A percentile compares a stretch with the other conserved stretches of the same genome.
phyloP scores from a whole-genome alignment of 2,888 invertebrate species.

The Rosalia funebris region DNA sequence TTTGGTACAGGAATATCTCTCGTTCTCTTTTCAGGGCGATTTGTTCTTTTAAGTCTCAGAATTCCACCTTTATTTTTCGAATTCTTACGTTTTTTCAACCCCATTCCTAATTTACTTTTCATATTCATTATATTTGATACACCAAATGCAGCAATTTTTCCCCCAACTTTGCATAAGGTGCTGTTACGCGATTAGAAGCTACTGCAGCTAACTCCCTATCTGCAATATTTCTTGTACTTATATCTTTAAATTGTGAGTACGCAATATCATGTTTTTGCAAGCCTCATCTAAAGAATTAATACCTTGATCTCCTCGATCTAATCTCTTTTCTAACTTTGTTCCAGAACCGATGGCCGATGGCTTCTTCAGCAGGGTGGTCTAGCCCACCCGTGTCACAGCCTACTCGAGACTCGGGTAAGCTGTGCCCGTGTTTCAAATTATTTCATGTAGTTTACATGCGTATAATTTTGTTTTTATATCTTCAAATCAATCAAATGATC shows the following conservation, averaged over 20 bases:
- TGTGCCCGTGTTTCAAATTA: no score
- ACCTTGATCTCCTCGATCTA: constrained; percentile 7
- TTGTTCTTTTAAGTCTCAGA: background rate
- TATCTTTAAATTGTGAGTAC: background rate
- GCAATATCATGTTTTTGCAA: constrained; percentile 19
- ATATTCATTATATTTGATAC: constrained; percentile 1
- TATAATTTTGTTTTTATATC: no score
- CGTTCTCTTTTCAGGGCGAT: background rate
- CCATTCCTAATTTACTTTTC: constrained; percentile 9
- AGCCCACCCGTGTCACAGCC: no score
- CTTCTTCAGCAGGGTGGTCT: no score
- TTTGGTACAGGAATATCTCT: constrained; percentile 1
- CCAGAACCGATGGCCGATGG: no score
- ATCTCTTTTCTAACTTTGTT: no score
- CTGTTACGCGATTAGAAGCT: background rate
- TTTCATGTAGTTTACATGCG: no score
- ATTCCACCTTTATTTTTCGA: background rate
- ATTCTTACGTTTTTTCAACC: background rate
- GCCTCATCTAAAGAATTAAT: constrained; percentile 16
- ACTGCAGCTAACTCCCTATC: background rate
- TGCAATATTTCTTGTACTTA: background rate
- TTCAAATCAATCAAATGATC: no score
- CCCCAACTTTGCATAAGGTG: background rate
- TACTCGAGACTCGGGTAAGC: no score
- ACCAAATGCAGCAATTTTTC: constrained; percentile 3